phyloP scores from a whole-genome alignment of 2,797 vertebrate genomes.

The Phoebastria nigripes region DNA sequence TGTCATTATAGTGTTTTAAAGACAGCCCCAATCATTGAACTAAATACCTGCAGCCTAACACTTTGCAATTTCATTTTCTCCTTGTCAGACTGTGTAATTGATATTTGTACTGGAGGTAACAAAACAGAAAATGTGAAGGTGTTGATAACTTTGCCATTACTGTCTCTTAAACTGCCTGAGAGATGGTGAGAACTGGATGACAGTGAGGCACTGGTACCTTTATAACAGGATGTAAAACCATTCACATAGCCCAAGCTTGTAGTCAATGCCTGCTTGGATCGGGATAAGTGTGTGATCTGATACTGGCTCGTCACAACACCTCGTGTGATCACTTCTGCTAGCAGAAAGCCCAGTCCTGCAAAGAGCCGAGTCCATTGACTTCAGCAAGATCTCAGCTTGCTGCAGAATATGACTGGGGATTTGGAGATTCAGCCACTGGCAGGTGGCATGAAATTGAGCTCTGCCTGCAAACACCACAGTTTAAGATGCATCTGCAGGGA shows the following conservation, averaged over 20 bases:
- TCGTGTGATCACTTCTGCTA: background rate
- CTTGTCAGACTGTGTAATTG: constrained; percentile 52
- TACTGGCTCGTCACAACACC: background rate
- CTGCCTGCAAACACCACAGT: background rate
- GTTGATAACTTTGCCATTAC: constrained; percentile 2
- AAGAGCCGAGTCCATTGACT: background rate
- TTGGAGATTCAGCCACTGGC: background rate
- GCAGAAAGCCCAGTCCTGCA: background rate
- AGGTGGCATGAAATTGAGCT: background rate
- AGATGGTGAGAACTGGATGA: background rate
- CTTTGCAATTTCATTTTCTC: constrained; percentile 44
- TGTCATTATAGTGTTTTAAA: constrained; percentile 28
- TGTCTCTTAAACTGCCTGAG: background rate
- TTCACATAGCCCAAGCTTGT: accelerated
- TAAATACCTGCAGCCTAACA: constrained; percentile 41
- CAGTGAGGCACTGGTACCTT: background rate
- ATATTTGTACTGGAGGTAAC: constrained; percentile 42
- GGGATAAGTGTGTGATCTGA: background rate
- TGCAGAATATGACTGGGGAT: background rate
- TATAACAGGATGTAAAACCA: background rate
- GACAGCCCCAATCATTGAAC: background rate
- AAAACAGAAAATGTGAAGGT: constrained; percentile 31
- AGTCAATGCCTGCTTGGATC: background rate
- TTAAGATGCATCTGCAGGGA: background rate
- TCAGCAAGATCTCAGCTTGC: background rate